A percentile compares a stretch with the other conserved stretches of the same genome.
These are phyloP conservation scores for Melitaea athalia DNA, from an alignment of 2,888 invertebrate genomes.

Conservation along the genomic window DNA sequence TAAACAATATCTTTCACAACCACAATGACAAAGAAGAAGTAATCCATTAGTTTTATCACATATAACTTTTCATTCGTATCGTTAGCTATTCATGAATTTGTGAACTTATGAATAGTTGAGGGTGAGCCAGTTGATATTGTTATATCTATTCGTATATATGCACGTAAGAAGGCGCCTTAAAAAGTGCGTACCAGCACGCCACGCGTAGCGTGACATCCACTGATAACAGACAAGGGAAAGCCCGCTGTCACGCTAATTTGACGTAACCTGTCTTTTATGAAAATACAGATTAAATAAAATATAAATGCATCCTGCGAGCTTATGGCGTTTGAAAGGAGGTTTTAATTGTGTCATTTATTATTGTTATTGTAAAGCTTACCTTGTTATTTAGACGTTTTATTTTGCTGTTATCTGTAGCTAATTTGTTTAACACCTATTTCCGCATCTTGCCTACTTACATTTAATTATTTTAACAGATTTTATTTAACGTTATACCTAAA, in stretches of 20 bases:
- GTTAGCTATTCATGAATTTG: conserved; percentile 12
- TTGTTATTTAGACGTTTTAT: not conserved
- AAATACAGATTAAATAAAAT: conserved; percentile 23
- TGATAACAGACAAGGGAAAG: conserved; percentile 25
- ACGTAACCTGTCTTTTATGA: conserved; percentile 30
- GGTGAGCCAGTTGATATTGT: conserved; percentile 12
- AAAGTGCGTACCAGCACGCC: conserved; percentile 41
- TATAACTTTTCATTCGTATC: not conserved
- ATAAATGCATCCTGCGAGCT: conserved; percentile 12
- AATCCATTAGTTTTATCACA: not conserved
- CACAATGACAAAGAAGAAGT: not conserved
- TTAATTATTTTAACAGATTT: not conserved
- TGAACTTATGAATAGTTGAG: not conserved
- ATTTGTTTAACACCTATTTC: not conserved
- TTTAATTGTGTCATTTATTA: conserved; percentile 8
- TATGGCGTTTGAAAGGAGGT: not conserved
- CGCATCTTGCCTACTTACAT: not conserved
- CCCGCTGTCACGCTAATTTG: conserved; percentile 39
- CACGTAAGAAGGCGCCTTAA: conserved; percentile 24
- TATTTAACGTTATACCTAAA: not conserved
- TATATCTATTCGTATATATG: conserved; percentile 22
- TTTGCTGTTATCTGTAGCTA: not conserved
- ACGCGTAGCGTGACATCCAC: conserved; percentile 46
- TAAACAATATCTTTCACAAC: no score
- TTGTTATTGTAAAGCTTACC: not conserved